Percentiles rank a stretch among this genome's conserved stretches.
phyloP scores from a whole-genome alignment of 2,113 vertebrate genomes.

The Tautogolabrus adspersus region DNA sequence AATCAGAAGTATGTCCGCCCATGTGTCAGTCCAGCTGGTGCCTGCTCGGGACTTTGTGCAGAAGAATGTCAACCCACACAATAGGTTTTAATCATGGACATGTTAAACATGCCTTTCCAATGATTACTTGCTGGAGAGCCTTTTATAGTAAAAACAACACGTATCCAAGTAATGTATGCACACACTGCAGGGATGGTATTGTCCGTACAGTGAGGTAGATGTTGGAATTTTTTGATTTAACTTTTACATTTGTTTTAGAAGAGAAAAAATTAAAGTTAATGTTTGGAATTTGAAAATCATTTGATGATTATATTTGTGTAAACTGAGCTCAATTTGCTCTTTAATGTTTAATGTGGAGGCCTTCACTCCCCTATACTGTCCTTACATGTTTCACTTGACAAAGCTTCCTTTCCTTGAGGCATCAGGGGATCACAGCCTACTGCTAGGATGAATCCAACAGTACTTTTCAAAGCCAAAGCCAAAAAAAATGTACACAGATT shows the following conservation, averaged over 20 bases:
- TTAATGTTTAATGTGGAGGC: constrained; percentile 35
- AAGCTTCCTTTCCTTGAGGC: constrained; percentile 32
- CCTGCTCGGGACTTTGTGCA: too few relatives aligned
- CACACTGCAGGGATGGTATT: too few relatives aligned
- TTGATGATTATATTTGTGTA: constrained; percentile 25
- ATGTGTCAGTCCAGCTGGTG: too few relatives aligned
- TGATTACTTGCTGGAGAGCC: too few relatives aligned
- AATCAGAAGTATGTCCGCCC: too few relatives aligned
- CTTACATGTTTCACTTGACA: constrained; percentile 44
- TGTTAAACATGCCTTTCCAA: too few relatives aligned
- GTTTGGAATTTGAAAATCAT: constrained; percentile 32
- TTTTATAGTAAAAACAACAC: too few relatives aligned
- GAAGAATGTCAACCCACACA: too few relatives aligned
- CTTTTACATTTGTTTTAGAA: neutral
- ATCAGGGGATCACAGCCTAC: constrained; percentile 35
- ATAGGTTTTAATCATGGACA: too few relatives aligned
- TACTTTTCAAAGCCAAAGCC: constrained; percentile 26
- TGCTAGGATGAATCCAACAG: constrained; percentile 55
- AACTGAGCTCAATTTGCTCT: constrained; percentile 30
- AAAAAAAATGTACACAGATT: constrained; percentile 19
- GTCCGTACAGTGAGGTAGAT: too few relatives aligned
- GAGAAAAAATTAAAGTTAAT: constrained; percentile 12
- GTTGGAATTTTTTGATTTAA: too few relatives aligned
- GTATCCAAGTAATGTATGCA: too few relatives aligned
- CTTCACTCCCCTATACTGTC: constrained; percentile 25